A percentile compares a stretch with the other conserved stretches of the same genome.
These are phyloP conservation scores for Drosophila sordidula DNA, from an alignment of 2,888 invertebrate genomes.

Conservation along the genomic window DNA sequence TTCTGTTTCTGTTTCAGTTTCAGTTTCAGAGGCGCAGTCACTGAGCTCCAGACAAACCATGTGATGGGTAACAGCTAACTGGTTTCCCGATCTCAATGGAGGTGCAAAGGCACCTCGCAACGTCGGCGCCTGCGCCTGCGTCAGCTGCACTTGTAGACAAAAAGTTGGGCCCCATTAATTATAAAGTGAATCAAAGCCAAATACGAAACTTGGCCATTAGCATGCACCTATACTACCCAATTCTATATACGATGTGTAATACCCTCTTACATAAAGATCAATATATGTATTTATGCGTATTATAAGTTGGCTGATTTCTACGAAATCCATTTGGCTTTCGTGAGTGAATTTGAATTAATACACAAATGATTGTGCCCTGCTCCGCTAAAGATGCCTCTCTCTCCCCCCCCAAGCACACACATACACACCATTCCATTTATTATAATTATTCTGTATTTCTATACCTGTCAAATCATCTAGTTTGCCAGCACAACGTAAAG, in stretches of 20 bases:
- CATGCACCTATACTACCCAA: neutral
- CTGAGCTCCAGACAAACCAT: slow-evolving; percentile 14
- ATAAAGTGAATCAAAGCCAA: slow-evolving; percentile 7
- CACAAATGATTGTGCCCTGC: too few relatives aligned
- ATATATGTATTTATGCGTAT: slow-evolving; percentile 15
- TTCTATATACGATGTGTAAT: neutral
- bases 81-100: slow-evolving; percentile 35
- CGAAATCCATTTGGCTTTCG: slow-evolving; percentile 1
- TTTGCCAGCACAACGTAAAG: too few relatives aligned
- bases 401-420: too few relatives aligned
- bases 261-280: too few relatives aligned
- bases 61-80: slow-evolving; percentile 43
- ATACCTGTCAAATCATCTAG: too few relatives aligned
- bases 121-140: neutral
- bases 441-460: too few relatives aligned
- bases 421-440: too few relatives aligned
- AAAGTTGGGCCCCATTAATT: slow-evolving; percentile 30
- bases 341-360: slow-evolving; percentile 23
- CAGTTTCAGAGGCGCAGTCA: slow-evolving; percentile 13
- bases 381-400: too few relatives aligned
- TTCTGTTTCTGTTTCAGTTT: slow-evolving; percentile 25
- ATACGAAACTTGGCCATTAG: slow-evolving; percentile 16
- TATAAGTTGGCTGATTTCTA: slow-evolving; percentile 22
- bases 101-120: slow-evolving; percentile 7
- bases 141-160: slow-evolving; percentile 25